A percentile compares a stretch with the other conserved stretches of the same genome.
These are phyloP conservation scores for Macheiramphus alcinus DNA, from an alignment of 2,113 vertebrate genomes.

Conservation along the genomic window DNA sequence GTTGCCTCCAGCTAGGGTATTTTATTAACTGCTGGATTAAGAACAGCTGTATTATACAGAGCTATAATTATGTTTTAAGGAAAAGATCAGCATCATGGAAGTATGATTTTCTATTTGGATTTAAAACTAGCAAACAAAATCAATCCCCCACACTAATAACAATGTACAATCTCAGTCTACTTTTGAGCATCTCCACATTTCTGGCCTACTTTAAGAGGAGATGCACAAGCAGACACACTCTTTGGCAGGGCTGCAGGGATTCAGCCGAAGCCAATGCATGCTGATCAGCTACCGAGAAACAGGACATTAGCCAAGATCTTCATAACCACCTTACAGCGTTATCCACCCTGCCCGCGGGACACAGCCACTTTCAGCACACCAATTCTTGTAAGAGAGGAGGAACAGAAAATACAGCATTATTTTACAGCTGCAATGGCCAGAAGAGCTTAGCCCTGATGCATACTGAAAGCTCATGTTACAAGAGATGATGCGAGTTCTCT, in stretches of 20 bases:
- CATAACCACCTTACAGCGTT: accelerated
- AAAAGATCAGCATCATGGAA: not conserved
- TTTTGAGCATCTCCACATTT: not conserved
- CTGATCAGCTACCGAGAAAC: not conserved
- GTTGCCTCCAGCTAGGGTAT: not conserved
- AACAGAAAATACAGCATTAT: not conserved
- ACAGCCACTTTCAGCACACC: accelerated
- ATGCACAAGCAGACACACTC: not conserved
- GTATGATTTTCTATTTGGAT: not conserved
- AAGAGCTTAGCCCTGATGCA: not conserved
- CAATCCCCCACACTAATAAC: not conserved
- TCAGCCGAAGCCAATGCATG: accelerated
- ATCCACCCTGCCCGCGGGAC: not conserved
- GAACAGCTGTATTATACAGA: not conserved
- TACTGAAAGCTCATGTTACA: not conserved
- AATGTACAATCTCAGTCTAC: not conserved
- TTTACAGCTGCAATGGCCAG: not conserved
- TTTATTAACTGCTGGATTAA: not conserved
- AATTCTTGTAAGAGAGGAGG: not conserved
- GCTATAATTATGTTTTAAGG: not conserved
- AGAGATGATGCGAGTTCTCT: not conserved
- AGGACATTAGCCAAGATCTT: no score
- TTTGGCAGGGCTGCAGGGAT: accelerated
- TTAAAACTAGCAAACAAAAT: not conserved
- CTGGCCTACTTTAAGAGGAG: not conserved